Evolutionary conservation across 2,113 vertebrate species (phyloP).

Genomic region (Gymnogyps californianus): DNA sequence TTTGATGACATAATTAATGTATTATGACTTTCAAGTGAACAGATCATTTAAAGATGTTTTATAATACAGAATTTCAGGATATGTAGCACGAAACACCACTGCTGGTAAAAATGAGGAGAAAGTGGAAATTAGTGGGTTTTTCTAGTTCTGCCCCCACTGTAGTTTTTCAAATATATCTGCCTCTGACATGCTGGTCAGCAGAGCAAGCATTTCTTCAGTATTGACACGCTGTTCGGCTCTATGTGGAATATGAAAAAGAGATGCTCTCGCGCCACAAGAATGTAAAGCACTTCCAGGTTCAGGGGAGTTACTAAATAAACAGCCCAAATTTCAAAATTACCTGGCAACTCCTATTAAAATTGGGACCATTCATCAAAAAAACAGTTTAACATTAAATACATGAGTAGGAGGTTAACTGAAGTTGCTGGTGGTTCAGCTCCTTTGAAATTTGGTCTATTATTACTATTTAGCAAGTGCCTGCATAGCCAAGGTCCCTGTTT

Average conservation of each 20-base stretch:
- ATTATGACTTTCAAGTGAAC: neutral
- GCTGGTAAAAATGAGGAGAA: neutral
- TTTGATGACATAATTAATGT: neutral
- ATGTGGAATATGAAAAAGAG: neutral
- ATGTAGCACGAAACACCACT: neutral
- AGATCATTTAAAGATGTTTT: neutral
- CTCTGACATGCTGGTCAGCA: neutral
- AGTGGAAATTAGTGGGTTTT: neutral
- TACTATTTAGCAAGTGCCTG: neutral
- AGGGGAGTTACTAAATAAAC: neutral
- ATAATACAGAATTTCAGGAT: neutral
- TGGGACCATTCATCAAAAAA: neutral
- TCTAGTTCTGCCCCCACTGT: neutral
- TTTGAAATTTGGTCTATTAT: neutral
- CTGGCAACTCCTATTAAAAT: conserved; percentile 1
- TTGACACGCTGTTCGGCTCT: rapidly evolving
- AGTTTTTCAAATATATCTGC: neutral
- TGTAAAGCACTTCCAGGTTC: conserved; percentile 18
- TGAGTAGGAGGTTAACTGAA: neutral
- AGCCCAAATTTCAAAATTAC: conserved; percentile 3
- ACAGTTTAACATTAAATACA: neutral
- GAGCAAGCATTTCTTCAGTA: neutral
- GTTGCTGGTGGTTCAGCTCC: neutral
- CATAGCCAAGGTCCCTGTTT: neutral
- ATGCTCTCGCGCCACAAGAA: neutral